Conservation (phyloP, 2,888 invertebrate species). For the Magallana nippona region DNA sequence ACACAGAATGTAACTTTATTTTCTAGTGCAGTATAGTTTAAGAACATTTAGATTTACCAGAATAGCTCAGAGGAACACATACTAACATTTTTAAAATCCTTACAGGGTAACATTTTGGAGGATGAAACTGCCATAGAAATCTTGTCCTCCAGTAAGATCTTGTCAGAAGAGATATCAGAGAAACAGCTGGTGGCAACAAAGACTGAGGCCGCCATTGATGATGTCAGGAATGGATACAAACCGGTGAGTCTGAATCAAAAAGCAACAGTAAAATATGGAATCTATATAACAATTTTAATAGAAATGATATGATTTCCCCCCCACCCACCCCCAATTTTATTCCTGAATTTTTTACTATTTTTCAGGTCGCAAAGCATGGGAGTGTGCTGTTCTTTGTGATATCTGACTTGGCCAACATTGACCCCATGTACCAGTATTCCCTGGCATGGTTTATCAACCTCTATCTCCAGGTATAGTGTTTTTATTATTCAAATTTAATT, state of each 20-base stretch:
- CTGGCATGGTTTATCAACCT: slow-evolving; percentile 94
- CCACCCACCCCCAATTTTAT: not conserved
- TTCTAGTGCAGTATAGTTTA: no score
- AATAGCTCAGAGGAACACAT: no score
- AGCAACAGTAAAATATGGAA: not conserved
- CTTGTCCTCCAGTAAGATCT: slow-evolving; percentile 85
- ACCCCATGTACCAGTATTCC: slow-evolving; percentile 97
- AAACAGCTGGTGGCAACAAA: slow-evolving; percentile 90
- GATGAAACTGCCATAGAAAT: slow-evolving; percentile 96
- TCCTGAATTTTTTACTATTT: slow-evolving; percentile 26
- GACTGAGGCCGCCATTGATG: slow-evolving; percentile 78
- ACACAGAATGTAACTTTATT: no score
- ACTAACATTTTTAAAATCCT: not conserved
- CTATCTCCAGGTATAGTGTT: slow-evolving; percentile 83
- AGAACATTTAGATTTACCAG: no score
- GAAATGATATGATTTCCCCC: no score
- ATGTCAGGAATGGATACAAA: slow-evolving; percentile 78
- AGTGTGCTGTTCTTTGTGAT: slow-evolving; percentile 93
- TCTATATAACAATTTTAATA: no score
- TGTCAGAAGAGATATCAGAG: slow-evolving; percentile 92
- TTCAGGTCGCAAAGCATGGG: slow-evolving; percentile 78
- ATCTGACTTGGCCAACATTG: slow-evolving; percentile 91
- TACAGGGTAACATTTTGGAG: slow-evolving; percentile 91
- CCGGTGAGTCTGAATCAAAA: slow-evolving; percentile 69
- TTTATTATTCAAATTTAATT: not conserved